phyloP scores from a whole-genome alignment of 1,140 invertebrate genomes.

The Sipha flava region DNA sequence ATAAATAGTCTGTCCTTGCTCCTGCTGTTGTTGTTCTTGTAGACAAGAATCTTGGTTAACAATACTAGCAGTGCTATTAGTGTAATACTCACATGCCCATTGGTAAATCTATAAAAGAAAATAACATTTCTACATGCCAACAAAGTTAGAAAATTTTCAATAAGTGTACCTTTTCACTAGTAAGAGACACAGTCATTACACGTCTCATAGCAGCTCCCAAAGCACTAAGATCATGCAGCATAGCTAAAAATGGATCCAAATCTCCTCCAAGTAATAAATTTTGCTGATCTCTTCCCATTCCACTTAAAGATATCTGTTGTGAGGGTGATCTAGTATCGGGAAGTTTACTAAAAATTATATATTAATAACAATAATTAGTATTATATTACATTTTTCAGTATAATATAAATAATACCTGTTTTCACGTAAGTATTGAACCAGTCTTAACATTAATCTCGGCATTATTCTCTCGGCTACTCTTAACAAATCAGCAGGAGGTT shows the following conservation, averaged over 20 bases:
- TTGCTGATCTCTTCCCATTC: background rate
- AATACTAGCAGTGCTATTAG: background rate
- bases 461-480: conserved; percentile 87
- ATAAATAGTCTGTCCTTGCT: background rate
- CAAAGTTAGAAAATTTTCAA: background rate
- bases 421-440: conserved; percentile 83
- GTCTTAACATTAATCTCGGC: conserved; percentile 78
- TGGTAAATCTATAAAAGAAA: conserved; percentile 2
- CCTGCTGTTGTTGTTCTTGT: background rate
- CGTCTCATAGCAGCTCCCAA: conserved; percentile 90
- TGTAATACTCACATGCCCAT: conserved; percentile 17
- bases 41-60: background rate
- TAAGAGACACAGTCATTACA: conserved; percentile 82
- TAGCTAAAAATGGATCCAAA: conserved; percentile 1
- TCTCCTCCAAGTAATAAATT: background rate
- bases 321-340: background rate
- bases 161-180: conserved; percentile 48
- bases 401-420: conserved; percentile 47
- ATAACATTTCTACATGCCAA: background rate
- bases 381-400: background rate
- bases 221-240: conserved; percentile 72
- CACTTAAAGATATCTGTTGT: too few species aligned
- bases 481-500: conserved; percentile 72
- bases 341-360: background rate
- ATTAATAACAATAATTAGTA: background rate